phyloP scores from a whole-genome alignment of 1,140 invertebrate genomes.

The Cotesia chilonis region DNA sequence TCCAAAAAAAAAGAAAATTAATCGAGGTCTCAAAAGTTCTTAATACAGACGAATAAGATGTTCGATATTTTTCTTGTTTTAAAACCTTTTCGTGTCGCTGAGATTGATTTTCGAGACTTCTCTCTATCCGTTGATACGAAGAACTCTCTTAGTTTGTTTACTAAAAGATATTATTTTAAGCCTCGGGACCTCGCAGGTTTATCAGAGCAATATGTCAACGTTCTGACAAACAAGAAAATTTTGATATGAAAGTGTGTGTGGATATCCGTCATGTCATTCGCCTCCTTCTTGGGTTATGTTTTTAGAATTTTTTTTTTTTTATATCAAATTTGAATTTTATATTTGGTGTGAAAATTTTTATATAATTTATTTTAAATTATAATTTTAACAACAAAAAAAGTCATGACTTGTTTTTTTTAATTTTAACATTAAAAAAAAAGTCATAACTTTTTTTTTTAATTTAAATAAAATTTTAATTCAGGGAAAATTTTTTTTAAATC shows the following conservation, averaged over 20 bases:
- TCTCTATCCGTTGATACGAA: neutral
- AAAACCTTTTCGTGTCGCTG: neutral
- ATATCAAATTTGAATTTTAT: too few species aligned
- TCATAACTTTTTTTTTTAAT: too few species aligned
- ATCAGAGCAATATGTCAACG: conserved; percentile 55
- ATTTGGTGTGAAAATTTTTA: too few species aligned
- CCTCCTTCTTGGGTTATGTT: conserved; percentile 44
- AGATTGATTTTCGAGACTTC: neutral
- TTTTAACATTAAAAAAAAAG: too few species aligned
- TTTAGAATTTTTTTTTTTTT: too few species aligned
- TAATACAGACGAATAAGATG: neutral
- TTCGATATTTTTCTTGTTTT: conserved; percentile 2
- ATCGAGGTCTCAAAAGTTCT: neutral
- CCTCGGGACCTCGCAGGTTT: conserved; percentile 40
- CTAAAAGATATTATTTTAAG: neutral
- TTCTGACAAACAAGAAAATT: too few species aligned
- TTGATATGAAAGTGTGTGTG: conserved; percentile 52
- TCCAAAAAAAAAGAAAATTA: neutral
- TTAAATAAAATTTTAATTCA: too few species aligned
- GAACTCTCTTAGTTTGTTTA: neutral
- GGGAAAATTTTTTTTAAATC: too few species aligned
- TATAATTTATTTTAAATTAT: too few species aligned
- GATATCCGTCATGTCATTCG: conserved; percentile 51
- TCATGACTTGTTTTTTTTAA: too few species aligned
- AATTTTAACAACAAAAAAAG: too few species aligned